phyloP scores from a whole-genome alignment of 2,888 invertebrate species.

The Volucella bombylans region DNA sequence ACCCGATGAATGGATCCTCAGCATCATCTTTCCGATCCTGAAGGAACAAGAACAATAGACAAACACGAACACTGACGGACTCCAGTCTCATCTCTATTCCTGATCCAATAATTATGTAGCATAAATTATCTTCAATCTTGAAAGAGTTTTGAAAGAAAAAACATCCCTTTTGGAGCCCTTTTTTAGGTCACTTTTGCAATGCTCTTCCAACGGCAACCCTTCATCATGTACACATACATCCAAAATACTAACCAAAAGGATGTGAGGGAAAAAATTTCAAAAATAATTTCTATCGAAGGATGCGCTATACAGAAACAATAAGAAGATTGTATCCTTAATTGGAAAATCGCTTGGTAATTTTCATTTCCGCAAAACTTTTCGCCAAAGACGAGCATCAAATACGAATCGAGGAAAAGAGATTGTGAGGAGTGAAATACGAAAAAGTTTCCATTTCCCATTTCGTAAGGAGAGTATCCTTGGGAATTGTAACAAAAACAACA shows the following conservation, averaged over 20 bases:
- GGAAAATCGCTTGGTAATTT: conserved; percentile 73
- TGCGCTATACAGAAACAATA: conserved; percentile 56
- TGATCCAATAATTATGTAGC: too few relatives aligned
- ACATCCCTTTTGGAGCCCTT: too few relatives aligned
- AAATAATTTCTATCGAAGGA: conserved; percentile 41
- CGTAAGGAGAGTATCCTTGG: conserved; percentile 46
- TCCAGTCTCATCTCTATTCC: too few relatives aligned
- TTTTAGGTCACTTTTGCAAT: too few relatives aligned
- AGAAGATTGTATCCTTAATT: conserved; percentile 73
- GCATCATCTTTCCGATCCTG: too few relatives aligned
- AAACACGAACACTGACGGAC: too few relatives aligned
- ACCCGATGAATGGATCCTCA: too few relatives aligned
- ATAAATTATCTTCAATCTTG: too few relatives aligned
- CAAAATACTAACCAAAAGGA: conserved; percentile 49
- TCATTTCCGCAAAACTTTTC: conserved; percentile 59
- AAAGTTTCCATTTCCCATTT: conserved; percentile 31
- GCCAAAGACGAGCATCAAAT: conserved; percentile 23
- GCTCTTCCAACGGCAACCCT: too few relatives aligned
- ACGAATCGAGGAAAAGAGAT: too few relatives aligned
- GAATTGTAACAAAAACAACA: conserved; percentile 62
- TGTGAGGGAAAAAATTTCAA: conserved; percentile 35
- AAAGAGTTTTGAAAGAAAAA: too few relatives aligned
- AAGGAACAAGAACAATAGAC: too few relatives aligned
- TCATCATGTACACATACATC: conserved; percentile 28
- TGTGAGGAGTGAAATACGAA: conserved; percentile 6